Evolutionary conservation across 2,888 invertebrate genomes (phyloP).

Genomic region (Melolontha melolontha): DNA sequence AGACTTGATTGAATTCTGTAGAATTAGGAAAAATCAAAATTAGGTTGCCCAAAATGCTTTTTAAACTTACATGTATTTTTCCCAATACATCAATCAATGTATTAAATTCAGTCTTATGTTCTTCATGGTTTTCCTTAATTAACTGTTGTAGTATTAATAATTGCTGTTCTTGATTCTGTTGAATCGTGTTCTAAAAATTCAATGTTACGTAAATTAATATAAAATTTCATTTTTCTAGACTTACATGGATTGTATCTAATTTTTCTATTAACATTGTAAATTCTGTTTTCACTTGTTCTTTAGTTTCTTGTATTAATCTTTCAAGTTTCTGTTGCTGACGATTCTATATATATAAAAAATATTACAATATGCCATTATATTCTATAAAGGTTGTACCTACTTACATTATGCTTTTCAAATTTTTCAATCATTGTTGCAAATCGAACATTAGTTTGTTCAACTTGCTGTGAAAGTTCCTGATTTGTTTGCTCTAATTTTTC

Average conservation of each 20-base stretch:
- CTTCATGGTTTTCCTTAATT: conserved; percentile 9
- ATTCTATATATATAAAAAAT: conserved; percentile 13
- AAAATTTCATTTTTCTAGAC: neutral
- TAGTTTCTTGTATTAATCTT: conserved; percentile 24
- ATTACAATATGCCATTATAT: neutral
- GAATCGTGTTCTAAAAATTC: conserved; percentile 9
- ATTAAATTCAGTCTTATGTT: conserved; percentile 4
- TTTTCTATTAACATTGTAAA: conserved; percentile 15
- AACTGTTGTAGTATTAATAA: conserved; percentile 11
- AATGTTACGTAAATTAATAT: neutral
- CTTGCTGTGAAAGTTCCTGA: conserved; percentile 24
- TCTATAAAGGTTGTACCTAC: neutral
- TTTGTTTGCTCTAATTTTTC: conserved; percentile 24
- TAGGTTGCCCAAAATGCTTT: no score
- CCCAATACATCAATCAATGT: conserved; percentile 5
- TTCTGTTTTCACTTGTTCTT: conserved; percentile 17
- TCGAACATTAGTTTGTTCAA: conserved; percentile 15
- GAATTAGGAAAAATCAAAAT: no score
- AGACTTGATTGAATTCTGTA: no score
- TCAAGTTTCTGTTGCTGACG: conserved; percentile 25
- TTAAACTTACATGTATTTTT: conserved; percentile 23
- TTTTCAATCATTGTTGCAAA: conserved; percentile 18
- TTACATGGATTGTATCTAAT: conserved; percentile 23
- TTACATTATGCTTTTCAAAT: conserved; percentile 18
- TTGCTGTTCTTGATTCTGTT: conserved; percentile 28